These are phyloP conservation scores for Nesospiza acunhae DNA, from an alignment of 2,113 vertebrate species.

Conservation along the genomic window DNA sequence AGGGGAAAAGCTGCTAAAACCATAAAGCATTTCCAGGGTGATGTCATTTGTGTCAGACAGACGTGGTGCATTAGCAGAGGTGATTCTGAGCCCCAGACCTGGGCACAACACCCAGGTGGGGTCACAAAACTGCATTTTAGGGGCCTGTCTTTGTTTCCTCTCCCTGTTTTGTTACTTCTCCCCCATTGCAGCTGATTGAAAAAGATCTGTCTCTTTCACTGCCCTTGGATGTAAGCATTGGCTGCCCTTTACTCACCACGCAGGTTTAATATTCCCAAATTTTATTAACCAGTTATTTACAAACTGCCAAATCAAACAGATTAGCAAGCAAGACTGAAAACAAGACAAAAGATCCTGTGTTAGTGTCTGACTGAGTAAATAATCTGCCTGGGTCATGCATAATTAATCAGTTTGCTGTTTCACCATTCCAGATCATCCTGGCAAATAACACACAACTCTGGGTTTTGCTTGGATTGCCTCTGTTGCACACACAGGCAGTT, in stretches of 20 bases:
- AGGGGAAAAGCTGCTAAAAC: slow-evolving; percentile 31
- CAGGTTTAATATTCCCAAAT: slow-evolving; percentile 53
- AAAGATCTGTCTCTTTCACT: background rate
- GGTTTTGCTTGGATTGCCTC: background rate
- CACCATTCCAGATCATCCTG: background rate
- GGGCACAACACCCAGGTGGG: background rate
- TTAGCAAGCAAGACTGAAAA: slow-evolving; percentile 40
- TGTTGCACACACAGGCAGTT: background rate
- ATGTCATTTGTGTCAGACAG: slow-evolving; percentile 14
- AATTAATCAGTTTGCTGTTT: slow-evolving; percentile 67
- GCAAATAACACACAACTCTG: background rate
- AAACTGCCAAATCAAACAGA: slow-evolving; percentile 55
- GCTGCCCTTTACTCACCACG: slow-evolving; percentile 12
- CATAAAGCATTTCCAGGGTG: slow-evolving; percentile 41
- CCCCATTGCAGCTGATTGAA: background rate
- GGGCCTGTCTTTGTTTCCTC: background rate
- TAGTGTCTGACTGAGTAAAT: slow-evolving; percentile 63
- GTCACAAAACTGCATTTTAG: background rate
- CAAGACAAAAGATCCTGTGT: slow-evolving; percentile 37
- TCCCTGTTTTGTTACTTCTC: background rate
- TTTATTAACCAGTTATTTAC: slow-evolving; percentile 66
- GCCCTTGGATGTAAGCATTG: background rate
- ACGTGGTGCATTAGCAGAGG: slow-evolving; percentile 22
- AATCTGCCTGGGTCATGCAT: slow-evolving; percentile 46
- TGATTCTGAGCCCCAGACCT: background rate